These are phyloP conservation scores for Neogobius melanostomus DNA, from an alignment of 2,113 vertebrate species.

Conservation along the genomic window DNA sequence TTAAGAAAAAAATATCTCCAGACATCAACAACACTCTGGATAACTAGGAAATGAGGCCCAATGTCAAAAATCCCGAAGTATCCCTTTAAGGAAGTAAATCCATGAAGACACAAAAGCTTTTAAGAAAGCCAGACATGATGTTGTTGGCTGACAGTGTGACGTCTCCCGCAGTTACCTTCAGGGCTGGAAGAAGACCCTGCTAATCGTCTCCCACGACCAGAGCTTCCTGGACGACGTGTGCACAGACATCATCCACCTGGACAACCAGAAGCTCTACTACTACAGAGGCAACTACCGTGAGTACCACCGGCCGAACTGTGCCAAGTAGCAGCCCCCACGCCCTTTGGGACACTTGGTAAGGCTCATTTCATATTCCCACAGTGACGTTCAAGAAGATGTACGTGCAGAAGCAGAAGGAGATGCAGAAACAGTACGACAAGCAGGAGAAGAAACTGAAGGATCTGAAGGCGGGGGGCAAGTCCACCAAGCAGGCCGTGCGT, in stretches of 20 bases:
- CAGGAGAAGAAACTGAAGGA: conserved; percentile 91
- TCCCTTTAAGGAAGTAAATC: no score
- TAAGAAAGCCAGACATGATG: background rate
- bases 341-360: background rate
- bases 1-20: no score
- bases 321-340: background rate
- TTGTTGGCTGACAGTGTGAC: background rate
- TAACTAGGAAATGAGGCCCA: no score
- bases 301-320: background rate
- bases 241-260: conserved; percentile 89
- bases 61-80: no score
- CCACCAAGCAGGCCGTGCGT: conserved; percentile 89
- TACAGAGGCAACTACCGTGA: conserved; percentile 91
- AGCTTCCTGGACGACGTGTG: conserved; percentile 93
- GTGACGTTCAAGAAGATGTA: conserved; percentile 97
- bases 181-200: conserved; percentile 90
- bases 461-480: conserved; percentile 90
- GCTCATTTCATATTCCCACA: conserved; percentile 33
- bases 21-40: no score
- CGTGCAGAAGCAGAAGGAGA: conserved; percentile 89
- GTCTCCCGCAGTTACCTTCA: conserved; percentile 83
- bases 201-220: conserved; percentile 93
- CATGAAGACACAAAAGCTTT: background rate
- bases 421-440: conserved; percentile 90
- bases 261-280: conserved; percentile 88